These are phyloP conservation scores for Anniella stebbinsi DNA, from an alignment of 2,797 vertebrate species.

Conservation along the genomic window DNA sequence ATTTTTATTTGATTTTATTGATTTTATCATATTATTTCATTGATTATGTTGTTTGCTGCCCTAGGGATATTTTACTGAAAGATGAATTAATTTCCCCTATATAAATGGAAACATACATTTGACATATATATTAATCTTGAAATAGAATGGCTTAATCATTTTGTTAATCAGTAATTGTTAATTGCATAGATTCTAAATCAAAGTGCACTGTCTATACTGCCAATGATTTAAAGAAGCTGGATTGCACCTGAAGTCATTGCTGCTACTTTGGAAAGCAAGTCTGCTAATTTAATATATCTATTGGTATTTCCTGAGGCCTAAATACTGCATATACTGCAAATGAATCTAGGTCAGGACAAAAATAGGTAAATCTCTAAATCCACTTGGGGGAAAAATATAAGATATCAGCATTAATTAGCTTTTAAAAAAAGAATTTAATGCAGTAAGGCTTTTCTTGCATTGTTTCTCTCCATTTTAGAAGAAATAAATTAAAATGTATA, in stretches of 20 bases:
- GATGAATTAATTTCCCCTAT: not conserved
- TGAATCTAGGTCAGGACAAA: constrained; percentile 26
- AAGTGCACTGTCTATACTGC: not conserved
- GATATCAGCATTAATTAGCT: constrained; percentile 37
- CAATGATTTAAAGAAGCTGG: constrained; percentile 2
- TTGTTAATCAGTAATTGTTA: not conserved
- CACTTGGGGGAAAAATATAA: not conserved
- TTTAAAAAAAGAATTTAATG: constrained; percentile 23
- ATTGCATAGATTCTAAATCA: not conserved
- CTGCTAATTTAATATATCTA: constrained; percentile 12
- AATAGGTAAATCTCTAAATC: not conserved
- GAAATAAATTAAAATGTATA: constrained; percentile 48
- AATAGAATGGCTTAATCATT: not conserved
- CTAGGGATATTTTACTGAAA: not conserved
- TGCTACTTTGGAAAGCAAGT: not conserved
- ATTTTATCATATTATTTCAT: not conserved
- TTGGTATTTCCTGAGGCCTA: constrained; percentile 1
- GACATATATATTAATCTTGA: not conserved
- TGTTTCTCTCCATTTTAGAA: constrained; percentile 45
- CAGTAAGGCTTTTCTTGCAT: constrained; percentile 38
- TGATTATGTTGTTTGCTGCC: not conserved
- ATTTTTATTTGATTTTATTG: not conserved
- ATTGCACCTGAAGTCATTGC: not conserved
- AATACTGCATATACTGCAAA: constrained; percentile 12
- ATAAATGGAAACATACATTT: not conserved